Percentiles rank a stretch among this genome's conserved stretches.
Conservation (phyloP, 1,140 invertebrate genomes). For the Palaemon carinicauda region DNA sequence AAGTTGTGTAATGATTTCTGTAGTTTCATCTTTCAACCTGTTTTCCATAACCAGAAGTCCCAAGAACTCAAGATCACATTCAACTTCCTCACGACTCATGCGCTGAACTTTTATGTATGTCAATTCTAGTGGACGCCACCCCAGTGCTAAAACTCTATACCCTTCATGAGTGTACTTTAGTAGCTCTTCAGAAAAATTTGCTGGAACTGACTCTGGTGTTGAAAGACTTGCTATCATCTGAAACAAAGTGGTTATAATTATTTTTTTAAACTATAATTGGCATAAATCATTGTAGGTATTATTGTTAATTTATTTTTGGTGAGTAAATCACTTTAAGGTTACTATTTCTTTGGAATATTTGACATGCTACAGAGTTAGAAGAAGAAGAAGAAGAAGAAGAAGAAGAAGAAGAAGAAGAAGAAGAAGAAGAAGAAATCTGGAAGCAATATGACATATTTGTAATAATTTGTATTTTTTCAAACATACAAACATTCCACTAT, state of each 20-base stretch:
- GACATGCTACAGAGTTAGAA: too few relatives aligned
- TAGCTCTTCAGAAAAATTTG: slow-evolving; percentile 76
- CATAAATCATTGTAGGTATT: background rate
- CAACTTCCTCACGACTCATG: slow-evolving; percentile 75
- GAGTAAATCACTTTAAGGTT: too few relatives aligned
- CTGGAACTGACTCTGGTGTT: slow-evolving; percentile 64
- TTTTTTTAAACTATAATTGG: background rate
- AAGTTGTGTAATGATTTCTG: slow-evolving; percentile 79
- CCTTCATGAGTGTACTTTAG: slow-evolving; percentile 83
- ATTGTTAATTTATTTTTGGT: too few relatives aligned
- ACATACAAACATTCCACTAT: too few relatives aligned
- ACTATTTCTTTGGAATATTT: too few relatives aligned
- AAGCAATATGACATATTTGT: too few relatives aligned
- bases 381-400: too few relatives aligned
- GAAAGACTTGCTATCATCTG: slow-evolving; percentile 59
- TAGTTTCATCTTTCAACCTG: slow-evolving; percentile 85
- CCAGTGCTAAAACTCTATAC: slow-evolving; percentile 86
- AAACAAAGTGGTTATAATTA: slow-evolving; percentile 18
- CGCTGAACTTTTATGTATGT: slow-evolving; percentile 75
- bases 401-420: too few relatives aligned
- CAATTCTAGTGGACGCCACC: slow-evolving; percentile 72
- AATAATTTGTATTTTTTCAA: too few relatives aligned
- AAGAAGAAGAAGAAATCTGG: too few relatives aligned
- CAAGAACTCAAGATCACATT: slow-evolving; percentile 83
- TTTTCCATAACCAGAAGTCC: slow-evolving; percentile 92